A percentile compares a stretch with the other conserved stretches of the same genome.
Evolutionary conservation across 2,888 invertebrate species (phyloP).

Genomic region (Eurytoma californica): DNA sequence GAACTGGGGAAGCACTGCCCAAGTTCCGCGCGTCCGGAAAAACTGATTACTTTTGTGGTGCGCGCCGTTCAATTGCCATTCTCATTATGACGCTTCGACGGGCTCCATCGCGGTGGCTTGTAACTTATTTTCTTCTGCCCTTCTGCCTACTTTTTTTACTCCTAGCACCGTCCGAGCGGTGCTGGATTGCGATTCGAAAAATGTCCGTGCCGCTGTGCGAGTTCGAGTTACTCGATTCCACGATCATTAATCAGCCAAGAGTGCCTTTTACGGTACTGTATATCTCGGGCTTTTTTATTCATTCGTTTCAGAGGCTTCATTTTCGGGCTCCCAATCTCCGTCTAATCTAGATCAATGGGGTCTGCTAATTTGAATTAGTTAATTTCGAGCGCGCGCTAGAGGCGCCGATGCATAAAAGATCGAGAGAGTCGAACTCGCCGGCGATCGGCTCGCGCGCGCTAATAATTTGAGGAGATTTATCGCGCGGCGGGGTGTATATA

Average conservation of each 20-base stretch:
- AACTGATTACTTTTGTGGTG: conserved; percentile 44
- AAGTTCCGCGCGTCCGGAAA: conserved; percentile 41
- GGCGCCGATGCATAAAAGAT: neutral
- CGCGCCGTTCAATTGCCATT: conserved; percentile 49
- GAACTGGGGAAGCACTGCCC: conserved; percentile 30
- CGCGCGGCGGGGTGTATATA: conserved; percentile 12
- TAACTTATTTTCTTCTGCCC: neutral
- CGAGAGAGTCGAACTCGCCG: neutral
- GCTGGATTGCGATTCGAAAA: neutral
- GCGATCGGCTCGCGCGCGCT: neutral
- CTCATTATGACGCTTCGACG: conserved; percentile 52
- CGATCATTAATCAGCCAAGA: neutral
- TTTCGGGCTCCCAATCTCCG: too few species aligned
- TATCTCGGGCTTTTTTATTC: too few species aligned
- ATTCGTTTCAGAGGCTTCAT: too few species aligned
- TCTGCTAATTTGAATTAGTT: conserved; percentile 25
- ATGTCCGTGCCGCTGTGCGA: neutral
- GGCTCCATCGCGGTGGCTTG: conserved; percentile 34
- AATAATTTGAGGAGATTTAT: conserved; percentile 21
- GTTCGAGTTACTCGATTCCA: neutral
- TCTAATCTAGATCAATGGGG: neutral
- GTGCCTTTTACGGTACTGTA: too few species aligned
- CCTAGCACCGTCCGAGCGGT: too few species aligned
- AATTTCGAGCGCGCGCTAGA: neutral
- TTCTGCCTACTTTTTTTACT: neutral